Base-by-base conservation (phyloP, 2,888 invertebrate species). In the Agrilus mali region DNA sequence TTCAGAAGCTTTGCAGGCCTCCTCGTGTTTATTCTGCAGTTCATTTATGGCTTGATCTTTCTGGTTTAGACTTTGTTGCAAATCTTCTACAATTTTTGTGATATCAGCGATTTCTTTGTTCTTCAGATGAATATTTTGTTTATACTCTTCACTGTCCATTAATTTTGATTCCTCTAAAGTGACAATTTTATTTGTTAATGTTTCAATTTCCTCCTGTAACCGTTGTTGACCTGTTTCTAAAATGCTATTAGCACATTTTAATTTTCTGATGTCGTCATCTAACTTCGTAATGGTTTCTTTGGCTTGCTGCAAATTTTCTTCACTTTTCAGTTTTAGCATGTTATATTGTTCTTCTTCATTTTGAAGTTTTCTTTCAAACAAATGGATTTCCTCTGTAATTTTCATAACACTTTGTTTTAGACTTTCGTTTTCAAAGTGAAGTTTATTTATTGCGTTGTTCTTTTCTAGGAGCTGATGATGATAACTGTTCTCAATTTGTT, bases 221-320 rank as follows among this genome's bases (percentile, higher is more conserved):
- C 45, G 41, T 7, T 38, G 38, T 42, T 55, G 55, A 8, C 50
- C 53, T 1, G 53, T 53, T 43, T 53, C 53, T 16, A 56, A 47
- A 36, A 55, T 51, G 37, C 50, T 49, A 32, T 43, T 41, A 7
- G 54, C 53, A 16, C 50, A 50, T 43, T 51, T 48, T 27, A 54
- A 41, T 43, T 53, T 49, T 4, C 50, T 43, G 12, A 53, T 42
- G 16, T 45, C 49, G 10, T 38, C 43, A 35, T 47, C 42, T 36
- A 43, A 42, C 22, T 48, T 45, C 40, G 45, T 35, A 8, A 41
- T 33, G 8, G 35, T 44, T n/a, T 15, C 34, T 15, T 39, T n/a
- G 22, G 12, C 38, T 42, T 33, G 27, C 10, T 27, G 17, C 38
- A 31, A n/a, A 16, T 37, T 34, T 41, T 33, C 33, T 17, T 41